Percentiles rank a stretch among this genome's conserved stretches.
These are phyloP conservation scores for Coranthus polyacanthus DNA, from an alignment of 2,797 vertebrate genomes.

Conservation along the genomic window DNA sequence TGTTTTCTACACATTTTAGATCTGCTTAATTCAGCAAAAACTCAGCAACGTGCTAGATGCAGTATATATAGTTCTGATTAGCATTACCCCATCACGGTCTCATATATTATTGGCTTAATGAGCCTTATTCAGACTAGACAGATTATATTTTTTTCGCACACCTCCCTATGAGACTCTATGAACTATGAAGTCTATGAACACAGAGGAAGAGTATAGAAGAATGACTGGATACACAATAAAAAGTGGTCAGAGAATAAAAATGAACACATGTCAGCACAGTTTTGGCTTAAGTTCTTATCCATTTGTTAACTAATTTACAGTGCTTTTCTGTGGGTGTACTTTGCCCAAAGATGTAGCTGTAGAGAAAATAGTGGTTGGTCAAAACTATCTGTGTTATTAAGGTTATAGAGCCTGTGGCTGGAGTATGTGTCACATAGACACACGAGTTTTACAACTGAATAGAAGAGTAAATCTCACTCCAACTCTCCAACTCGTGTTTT, in stretches of 20 bases:
- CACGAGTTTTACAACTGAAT: too few relatives aligned
- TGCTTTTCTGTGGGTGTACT: too few relatives aligned
- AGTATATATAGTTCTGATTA: constrained; percentile 7
- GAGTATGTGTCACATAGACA: too few relatives aligned
- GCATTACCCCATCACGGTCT: not conserved
- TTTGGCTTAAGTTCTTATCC: not conserved
- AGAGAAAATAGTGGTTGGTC: too few relatives aligned
- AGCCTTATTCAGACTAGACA: constrained; percentile 10
- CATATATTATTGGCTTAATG: constrained; percentile 12
- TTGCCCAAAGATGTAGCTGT: too few relatives aligned
- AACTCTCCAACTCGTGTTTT: too few relatives aligned
- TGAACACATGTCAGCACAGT: not conserved
- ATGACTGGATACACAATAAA: constrained; percentile 32
- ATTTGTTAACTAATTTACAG: constrained; percentile 1
- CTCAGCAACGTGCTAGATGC: constrained; percentile 6
- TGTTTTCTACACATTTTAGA: constrained; percentile 43
- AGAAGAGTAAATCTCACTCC: too few relatives aligned
- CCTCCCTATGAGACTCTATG: too few relatives aligned
- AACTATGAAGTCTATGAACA: constrained; percentile 11
- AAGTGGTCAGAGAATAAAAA: constrained; percentile 16
- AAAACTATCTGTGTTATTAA: too few relatives aligned
- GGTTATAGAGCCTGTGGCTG: too few relatives aligned
- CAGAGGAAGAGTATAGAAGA: constrained; percentile 15
- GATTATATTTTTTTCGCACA: constrained; percentile 24
- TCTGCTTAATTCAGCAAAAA: constrained; percentile 48